phyloP scores from a whole-genome alignment of 2,888 invertebrate genomes.

The Chouioia cunea region DNA sequence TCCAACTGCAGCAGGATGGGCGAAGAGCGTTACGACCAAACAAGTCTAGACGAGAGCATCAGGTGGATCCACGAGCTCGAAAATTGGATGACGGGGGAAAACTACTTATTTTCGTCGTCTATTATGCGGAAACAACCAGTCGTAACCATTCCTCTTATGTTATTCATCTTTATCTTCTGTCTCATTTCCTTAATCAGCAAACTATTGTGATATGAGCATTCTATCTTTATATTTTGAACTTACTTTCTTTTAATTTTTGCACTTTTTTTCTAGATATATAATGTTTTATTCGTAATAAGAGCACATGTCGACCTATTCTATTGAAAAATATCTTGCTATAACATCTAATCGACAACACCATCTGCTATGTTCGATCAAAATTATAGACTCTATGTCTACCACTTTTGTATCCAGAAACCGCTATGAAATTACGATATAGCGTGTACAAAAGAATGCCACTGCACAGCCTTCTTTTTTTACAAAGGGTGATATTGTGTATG shows the following conservation, averaged over 20 bases:
- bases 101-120: slow-evolving; percentile 40
- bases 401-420: no score
- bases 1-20: slow-evolving; percentile 18
- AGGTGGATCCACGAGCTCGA: slow-evolving; percentile 37
- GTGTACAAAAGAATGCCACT: no score
- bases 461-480: no score
- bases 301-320: no score
- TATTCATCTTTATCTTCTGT: slow-evolving; percentile 12
- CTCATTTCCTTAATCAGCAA: neutral
- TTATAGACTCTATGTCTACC: slow-evolving; percentile 13
- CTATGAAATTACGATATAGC: no score
- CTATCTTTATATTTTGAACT: no score
- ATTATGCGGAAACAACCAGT: slow-evolving; percentile 38
- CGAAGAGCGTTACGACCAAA: neutral
- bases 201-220: neutral
- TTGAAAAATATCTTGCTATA: no score
- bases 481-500: no score
- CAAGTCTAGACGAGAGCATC: slow-evolving; percentile 26
- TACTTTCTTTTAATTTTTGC: no score
- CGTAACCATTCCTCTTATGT: slow-evolving; percentile 27
- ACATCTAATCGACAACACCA: slow-evolving; percentile 18
- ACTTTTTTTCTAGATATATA: no score
- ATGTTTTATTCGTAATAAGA: no score
- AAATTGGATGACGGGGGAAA: slow-evolving; percentile 39
- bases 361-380: slow-evolving; percentile 17